Conservation (phyloP, 1,140 invertebrate genomes). For the Asbolus verrucosus region DNA sequence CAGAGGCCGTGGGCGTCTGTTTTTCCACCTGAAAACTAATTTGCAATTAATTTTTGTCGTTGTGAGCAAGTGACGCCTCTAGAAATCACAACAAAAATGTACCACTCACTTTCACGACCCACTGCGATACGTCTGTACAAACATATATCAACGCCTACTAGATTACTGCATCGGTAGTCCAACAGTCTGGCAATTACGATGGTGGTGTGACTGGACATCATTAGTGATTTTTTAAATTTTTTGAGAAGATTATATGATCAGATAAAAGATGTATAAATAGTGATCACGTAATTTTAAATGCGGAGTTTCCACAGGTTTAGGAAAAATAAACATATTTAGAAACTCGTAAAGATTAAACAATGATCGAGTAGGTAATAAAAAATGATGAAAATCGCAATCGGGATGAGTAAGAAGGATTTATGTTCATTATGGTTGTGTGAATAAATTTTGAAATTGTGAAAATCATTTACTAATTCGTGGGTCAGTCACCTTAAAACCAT, state of each 20-base stretch:
- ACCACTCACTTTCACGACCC: slow-evolving; percentile 9
- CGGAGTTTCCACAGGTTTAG: slow-evolving; percentile 3
- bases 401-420: too few relatives aligned
- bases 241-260: too few relatives aligned
- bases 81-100: slow-evolving; percentile 13
- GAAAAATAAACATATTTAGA: slow-evolving; percentile 5
- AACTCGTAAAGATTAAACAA: not conserved
- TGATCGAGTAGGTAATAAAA: too few relatives aligned
- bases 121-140: slow-evolving; percentile 15
- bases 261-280: not conserved
- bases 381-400: too few relatives aligned
- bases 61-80: not conserved
- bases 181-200: slow-evolving; percentile 13
- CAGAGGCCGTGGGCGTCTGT: too few relatives aligned
- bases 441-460: too few relatives aligned
- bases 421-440: too few relatives aligned
- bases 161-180: slow-evolving; percentile 8
- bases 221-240: not conserved
- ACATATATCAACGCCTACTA: slow-evolving; percentile 19
- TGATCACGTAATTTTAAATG: not conserved
- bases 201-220: not conserved
- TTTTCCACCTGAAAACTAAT: too few relatives aligned
- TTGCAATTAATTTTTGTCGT: too few relatives aligned
- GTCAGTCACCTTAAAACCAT: slow-evolving; percentile 16
- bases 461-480: too few relatives aligned